Evolutionary conservation across 2,888 invertebrate species (phyloP).

Genomic region (Drosophila acutilabella): DNA sequence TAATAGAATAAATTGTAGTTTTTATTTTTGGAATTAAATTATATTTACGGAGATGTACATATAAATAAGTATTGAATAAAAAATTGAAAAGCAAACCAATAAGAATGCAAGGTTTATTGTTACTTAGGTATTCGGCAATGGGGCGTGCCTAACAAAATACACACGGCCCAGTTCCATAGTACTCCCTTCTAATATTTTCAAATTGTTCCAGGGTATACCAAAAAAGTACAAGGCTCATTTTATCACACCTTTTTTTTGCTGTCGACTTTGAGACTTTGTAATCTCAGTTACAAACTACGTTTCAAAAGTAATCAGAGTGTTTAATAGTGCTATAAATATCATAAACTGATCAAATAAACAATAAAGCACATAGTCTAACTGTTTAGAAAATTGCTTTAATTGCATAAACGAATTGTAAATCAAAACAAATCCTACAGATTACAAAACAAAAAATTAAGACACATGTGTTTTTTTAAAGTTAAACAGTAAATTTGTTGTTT

Average conservation of each 20-base stretch:
- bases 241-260: background rate
- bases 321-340: conserved; percentile 14
- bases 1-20: too few species aligned
- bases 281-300: conserved; percentile 40
- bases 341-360: conserved; percentile 12
- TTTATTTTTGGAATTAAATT: too few species aligned
- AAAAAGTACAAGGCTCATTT: background rate
- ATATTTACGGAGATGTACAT: too few species aligned
- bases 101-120: too few species aligned
- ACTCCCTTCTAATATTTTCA: too few species aligned
- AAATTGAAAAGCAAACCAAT: too few species aligned
- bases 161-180: too few species aligned
- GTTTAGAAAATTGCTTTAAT: conserved; percentile 7
- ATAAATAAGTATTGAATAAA: too few species aligned
- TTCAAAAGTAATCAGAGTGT: conserved; percentile 15
- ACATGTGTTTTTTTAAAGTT: background rate
- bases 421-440: background rate
- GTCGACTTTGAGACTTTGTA: conserved; percentile 30
- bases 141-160: too few species aligned
- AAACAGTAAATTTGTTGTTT: background rate
- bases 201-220: too few species aligned
- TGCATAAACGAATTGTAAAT: conserved; percentile 18
- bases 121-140: too few species aligned
- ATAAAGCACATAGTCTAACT: background rate
- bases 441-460: background rate